A percentile compares a stretch with the other conserved stretches of the same genome.
Evolutionary conservation across 2,888 invertebrate genomes (phyloP).

Genomic region (Zonitis immaculata): DNA sequence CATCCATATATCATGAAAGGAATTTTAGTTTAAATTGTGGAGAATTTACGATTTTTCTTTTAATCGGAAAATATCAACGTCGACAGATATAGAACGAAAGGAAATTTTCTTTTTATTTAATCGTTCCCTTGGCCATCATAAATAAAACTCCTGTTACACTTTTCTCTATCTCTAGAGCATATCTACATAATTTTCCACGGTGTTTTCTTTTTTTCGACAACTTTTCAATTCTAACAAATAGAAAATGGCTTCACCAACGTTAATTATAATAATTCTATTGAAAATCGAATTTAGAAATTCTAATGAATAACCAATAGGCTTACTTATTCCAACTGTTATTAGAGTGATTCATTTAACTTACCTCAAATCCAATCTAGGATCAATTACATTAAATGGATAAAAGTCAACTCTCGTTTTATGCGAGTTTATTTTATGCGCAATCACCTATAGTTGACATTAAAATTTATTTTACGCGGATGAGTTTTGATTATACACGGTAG

Average conservation of each 20-base stretch:
- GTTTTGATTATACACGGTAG: no score
- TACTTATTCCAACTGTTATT: no score
- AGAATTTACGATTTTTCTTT: neutral
- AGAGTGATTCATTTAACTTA: no score
- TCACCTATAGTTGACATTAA: no score
- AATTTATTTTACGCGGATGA: no score
- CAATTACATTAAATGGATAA: no score
- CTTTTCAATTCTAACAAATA: neutral
- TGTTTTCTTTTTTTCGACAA: neutral
- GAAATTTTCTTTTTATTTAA: neutral
- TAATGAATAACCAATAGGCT: no score
- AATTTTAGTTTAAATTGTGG: neutral
- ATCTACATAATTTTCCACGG: neutral
- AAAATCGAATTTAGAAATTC: no score
- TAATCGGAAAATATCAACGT: neutral
- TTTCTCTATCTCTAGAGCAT: neutral
- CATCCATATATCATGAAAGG: neutral
- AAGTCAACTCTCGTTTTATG: no score
- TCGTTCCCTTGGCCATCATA: neutral
- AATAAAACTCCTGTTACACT: neutral
- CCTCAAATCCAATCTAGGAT: no score
- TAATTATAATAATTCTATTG: no score
- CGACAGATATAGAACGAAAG: neutral
- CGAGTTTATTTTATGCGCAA: no score
- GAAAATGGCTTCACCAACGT: neutral